phyloP scores from a whole-genome alignment of 1,140 invertebrate species.

The Rhagoletis zephyria region DNA sequence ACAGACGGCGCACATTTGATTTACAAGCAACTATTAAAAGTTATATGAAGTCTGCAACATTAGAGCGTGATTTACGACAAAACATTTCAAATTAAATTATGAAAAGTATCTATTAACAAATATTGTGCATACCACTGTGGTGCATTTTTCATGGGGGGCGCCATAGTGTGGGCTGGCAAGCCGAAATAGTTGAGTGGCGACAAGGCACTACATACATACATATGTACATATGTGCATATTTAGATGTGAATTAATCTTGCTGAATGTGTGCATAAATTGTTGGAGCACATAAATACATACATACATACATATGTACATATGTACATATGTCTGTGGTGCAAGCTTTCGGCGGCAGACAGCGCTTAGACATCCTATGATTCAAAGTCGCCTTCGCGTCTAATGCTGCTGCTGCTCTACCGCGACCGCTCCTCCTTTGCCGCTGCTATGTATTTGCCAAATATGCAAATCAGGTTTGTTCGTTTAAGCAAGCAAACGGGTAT shows the following conservation, averaged over 20 bases:
- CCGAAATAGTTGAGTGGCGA: neutral
- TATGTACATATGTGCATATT: too few relatives aligned
- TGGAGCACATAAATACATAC: too few relatives aligned
- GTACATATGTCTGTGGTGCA: too few relatives aligned
- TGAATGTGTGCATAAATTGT: too few relatives aligned
- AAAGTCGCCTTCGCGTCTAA: neutral
- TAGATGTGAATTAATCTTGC: too few relatives aligned
- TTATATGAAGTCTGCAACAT: slow-evolving; percentile 19
- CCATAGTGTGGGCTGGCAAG: neutral
- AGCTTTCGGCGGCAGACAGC: slow-evolving; percentile 9
- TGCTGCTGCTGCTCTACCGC: neutral
- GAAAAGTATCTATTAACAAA: slow-evolving; percentile 36
- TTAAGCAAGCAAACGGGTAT: slow-evolving; percentile 1
- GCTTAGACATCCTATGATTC: neutral
- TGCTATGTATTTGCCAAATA: neutral
- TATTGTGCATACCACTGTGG: neutral
- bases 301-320: too few relatives aligned
- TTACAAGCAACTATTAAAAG: slow-evolving; percentile 20
- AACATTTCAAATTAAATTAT: slow-evolving; percentile 38
- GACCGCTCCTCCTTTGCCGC: neutral
- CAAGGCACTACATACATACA: too few relatives aligned
- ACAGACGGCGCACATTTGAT: neutral
- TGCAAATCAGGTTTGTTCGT: slow-evolving; percentile 16
- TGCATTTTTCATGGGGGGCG: neutral
- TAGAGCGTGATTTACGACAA: slow-evolving; percentile 44